Percentiles rank a stretch among this genome's conserved stretches.
phyloP scores from a whole-genome alignment of 2,888 invertebrate species.

The Syritta pipiens region DNA sequence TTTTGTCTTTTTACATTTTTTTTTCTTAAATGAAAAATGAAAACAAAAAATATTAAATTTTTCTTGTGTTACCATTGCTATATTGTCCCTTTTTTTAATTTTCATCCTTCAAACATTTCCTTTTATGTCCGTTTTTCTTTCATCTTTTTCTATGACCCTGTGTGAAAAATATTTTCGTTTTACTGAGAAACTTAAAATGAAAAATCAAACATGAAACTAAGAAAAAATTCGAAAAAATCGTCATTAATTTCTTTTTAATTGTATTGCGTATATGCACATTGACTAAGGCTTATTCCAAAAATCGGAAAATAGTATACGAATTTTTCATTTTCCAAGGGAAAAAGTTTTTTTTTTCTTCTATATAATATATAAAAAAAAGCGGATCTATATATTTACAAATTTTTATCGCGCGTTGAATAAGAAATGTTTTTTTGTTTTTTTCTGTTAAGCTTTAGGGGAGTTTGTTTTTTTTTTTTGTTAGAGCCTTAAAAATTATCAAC shows the following conservation, averaged over 20 bases:
- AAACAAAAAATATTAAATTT: slow-evolving; percentile 33
- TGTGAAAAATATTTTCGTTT: slow-evolving; percentile 41
- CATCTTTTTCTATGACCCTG: slow-evolving; percentile 46
- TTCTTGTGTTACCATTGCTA: slow-evolving; percentile 73
- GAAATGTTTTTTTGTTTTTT: slow-evolving; percentile 13
- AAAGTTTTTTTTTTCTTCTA: neutral
- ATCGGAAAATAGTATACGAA: slow-evolving; percentile 68
- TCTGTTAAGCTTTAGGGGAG: slow-evolving; percentile 18
- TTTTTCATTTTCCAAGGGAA: slow-evolving; percentile 53
- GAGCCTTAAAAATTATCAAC: slow-evolving; percentile 35
- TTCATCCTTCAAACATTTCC: slow-evolving; percentile 15
- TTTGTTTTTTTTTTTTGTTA: slow-evolving; percentile 10
- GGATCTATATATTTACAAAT: slow-evolving; percentile 57
- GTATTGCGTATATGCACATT: slow-evolving; percentile 62
- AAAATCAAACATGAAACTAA: slow-evolving; percentile 3
- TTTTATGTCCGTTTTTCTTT: slow-evolving; percentile 24
- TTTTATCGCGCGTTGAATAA: slow-evolving; percentile 28
- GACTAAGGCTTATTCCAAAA: slow-evolving; percentile 69
- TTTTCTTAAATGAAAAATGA: slow-evolving; percentile 24
- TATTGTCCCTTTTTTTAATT: slow-evolving; percentile 75
- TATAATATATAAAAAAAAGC: slow-evolving; percentile 38
- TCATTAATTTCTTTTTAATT: slow-evolving; percentile 15
- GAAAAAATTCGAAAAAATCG: slow-evolving; percentile 2
- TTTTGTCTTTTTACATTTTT: slow-evolving; percentile 37
- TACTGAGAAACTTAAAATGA: neutral